phyloP scores from a whole-genome alignment of 35 echinoderm and acorn worm genomes.

The Strongylocentrotus purpuratus region DNA sequence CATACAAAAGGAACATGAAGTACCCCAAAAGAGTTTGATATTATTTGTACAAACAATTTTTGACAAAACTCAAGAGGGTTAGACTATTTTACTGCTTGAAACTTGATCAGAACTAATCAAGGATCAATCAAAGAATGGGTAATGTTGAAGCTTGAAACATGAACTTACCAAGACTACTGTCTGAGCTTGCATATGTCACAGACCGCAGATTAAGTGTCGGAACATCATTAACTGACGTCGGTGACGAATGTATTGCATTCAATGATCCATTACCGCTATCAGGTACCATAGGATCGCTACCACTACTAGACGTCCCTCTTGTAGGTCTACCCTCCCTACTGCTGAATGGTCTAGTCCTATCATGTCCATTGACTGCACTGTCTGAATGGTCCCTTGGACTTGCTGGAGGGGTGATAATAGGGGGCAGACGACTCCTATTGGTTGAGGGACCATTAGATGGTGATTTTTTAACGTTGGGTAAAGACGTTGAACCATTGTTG shows the following conservation, averaged over 20 bases:
- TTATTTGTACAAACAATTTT: not conserved
- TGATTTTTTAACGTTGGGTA: not conserved
- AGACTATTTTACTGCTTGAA: not conserved
- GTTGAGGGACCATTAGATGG: slow-evolving; percentile 22
- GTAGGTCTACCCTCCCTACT: not conserved
- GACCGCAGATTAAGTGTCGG: slow-evolving; percentile 22
- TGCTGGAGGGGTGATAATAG: slow-evolving; percentile 32
- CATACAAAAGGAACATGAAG: not conserved
- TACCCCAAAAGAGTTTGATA: not conserved
- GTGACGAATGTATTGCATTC: slow-evolving; percentile 42
- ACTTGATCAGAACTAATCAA: not conserved
- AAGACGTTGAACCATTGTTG: not conserved
- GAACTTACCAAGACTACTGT: slow-evolving; percentile 10
- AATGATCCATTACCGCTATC: slow-evolving; percentile 47
- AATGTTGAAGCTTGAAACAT: not conserved
- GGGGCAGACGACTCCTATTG: slow-evolving; percentile 5
- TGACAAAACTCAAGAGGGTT: not conserved
- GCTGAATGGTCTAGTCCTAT: slow-evolving; percentile 39
- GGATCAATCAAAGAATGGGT: not conserved
- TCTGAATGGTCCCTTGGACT: slow-evolving; percentile 25
- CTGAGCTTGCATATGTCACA: slow-evolving; percentile 25
- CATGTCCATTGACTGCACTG: slow-evolving; percentile 33
- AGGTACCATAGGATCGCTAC: not conserved
- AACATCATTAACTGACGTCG: slow-evolving; percentile 36
- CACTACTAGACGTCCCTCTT: not conserved